These are phyloP conservation scores for Hipposideros larvatus DNA, from an alignment of 2,797 vertebrate genomes.

Conservation along the genomic window DNA sequence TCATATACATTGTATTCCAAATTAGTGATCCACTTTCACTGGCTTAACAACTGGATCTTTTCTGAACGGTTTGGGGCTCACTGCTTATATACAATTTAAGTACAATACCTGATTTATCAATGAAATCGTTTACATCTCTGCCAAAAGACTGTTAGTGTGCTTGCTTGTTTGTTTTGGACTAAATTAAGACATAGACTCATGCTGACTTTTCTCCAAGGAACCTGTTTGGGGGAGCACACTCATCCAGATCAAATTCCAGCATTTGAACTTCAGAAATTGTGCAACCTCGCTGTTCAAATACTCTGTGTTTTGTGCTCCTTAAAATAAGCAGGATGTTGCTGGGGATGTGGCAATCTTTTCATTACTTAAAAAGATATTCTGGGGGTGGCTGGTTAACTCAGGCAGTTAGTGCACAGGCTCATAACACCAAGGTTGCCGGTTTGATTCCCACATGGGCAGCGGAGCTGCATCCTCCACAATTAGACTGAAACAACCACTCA, in stretches of 20 bases:
- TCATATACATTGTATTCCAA: neutral
- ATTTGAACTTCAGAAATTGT: constrained; percentile 34
- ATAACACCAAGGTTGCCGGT: too few relatives aligned
- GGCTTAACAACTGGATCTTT: neutral
- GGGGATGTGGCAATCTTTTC: neutral
- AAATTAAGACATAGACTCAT: neutral
- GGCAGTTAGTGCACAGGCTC: too few relatives aligned
- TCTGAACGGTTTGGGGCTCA: neutral
- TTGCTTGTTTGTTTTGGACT: neutral
- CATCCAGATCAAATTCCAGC: neutral
- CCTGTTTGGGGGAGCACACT: neutral
- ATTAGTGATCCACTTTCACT: neutral
- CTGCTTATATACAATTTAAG: neutral
- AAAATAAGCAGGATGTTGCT: neutral
- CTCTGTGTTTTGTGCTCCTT: neutral
- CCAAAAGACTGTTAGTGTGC: neutral
- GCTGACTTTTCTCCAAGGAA: neutral
- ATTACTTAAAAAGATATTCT: neutral
- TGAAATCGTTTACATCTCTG: neutral
- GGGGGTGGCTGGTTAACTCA: too few relatives aligned
- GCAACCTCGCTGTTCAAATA: neutral
- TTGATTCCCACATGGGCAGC: too few relatives aligned
- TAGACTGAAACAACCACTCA: too few relatives aligned
- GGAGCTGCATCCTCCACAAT: too few relatives aligned
- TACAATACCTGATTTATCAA: neutral